A percentile compares a stretch with the other conserved stretches of the same genome.
Evolutionary conservation across 2,797 vertebrate species (phyloP).

Genomic region (Aulostomus chinensis): DNA sequence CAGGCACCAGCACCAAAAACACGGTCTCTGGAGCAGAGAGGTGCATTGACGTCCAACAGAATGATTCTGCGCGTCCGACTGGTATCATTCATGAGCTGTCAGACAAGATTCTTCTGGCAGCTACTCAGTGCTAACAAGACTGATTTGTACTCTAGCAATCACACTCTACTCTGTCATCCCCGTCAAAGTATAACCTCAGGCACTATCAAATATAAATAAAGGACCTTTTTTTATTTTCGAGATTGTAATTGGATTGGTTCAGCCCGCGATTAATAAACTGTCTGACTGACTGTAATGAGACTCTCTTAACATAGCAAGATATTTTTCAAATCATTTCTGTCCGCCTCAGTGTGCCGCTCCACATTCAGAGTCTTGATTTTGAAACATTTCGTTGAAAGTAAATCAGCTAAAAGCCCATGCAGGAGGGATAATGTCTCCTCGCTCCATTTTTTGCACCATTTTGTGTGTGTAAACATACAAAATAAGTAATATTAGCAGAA

Average conservation of each 20-base stretch:
- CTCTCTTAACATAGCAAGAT: slow-evolving; percentile 16
- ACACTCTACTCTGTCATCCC: slow-evolving; percentile 19
- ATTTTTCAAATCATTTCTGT: slow-evolving; percentile 33
- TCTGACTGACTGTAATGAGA: slow-evolving; percentile 21
- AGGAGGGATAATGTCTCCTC: slow-evolving; percentile 20
- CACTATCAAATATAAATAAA: slow-evolving; percentile 37
- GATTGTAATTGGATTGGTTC: slow-evolving; percentile 43
- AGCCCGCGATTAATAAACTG: slow-evolving; percentile 17
- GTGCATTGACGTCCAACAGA: no score
- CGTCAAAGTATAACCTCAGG: slow-evolving; percentile 31
- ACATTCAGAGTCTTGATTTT: slow-evolving; percentile 9
- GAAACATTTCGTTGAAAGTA: no score
- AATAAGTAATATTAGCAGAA: slow-evolving; percentile 28
- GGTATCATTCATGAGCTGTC: not conserved
- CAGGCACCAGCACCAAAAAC: no score
- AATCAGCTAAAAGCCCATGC: no score
- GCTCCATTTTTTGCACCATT: no score
- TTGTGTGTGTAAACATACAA: no score
- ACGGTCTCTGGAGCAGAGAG: no score
- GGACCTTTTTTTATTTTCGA: no score
- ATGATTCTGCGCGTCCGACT: not conserved
- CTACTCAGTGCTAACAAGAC: not conserved
- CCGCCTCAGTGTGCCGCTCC: slow-evolving; percentile 1
- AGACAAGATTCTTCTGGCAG: not conserved
- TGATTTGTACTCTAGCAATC: slow-evolving; percentile 14